Conservation (phyloP, 2,797 vertebrate species). For the Malurus splendens region DNA sequence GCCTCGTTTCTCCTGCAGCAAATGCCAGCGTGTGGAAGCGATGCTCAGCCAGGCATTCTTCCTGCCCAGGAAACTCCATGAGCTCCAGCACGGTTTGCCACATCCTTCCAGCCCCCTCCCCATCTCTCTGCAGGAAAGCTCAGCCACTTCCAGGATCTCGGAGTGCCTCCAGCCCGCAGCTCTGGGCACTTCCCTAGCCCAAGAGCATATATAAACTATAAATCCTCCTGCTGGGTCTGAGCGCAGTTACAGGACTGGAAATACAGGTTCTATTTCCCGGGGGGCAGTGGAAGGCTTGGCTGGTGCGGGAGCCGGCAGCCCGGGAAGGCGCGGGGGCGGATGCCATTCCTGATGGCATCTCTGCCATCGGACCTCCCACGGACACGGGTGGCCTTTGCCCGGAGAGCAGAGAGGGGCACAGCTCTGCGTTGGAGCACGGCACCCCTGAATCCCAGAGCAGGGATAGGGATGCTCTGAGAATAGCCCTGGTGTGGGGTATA, state of each 20-base stretch:
- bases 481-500: fast-evolving
- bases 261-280: constrained; percentile 47
- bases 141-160: background rate
- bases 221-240: background rate
- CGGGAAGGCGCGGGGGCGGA: fast-evolving
- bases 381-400: fast-evolving
- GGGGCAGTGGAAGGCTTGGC: background rate
- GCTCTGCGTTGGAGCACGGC: background rate
- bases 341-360: background rate
- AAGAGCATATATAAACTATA: background rate
- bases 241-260: constrained; percentile 12
- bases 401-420: fast-evolving
- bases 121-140: background rate
- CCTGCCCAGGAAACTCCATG: fast-evolving
- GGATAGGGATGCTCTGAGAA: background rate
- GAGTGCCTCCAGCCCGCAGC: background rate
- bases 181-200: background rate
- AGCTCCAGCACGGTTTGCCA: fast-evolving
- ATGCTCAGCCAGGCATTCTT: background rate
- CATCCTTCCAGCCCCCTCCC: background rate
- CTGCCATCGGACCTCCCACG: background rate
- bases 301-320: background rate
- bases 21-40: fast-evolving
- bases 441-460: fast-evolving
- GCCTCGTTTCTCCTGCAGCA: background rate